Evolutionary conservation across 37 sponge, comb jelly and placozoan genomes (phyloP).

Genomic region (Lycopodina hypogea): DNA sequence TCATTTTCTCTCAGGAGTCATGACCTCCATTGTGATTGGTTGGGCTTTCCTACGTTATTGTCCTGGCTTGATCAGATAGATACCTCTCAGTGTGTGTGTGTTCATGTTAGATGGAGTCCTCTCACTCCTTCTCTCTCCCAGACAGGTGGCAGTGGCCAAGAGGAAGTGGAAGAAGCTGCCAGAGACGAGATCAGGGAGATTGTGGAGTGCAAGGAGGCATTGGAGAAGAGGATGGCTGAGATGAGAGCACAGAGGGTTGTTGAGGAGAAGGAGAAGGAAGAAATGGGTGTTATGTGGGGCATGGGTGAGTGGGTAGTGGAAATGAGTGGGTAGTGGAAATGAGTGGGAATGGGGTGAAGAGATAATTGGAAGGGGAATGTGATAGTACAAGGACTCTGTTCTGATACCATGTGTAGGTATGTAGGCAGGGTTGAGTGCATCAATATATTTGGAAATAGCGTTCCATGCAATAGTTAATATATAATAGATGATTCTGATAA

Average conservation of each 20-base stretch:
- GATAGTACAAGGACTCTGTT: not conserved
- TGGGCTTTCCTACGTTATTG: no score
- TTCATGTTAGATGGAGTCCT: no score
- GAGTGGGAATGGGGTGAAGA: not conserved
- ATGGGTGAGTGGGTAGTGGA: constrained; percentile 75
- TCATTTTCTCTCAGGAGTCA: no score
- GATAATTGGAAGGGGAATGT: not conserved
- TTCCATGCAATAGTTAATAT: no score
- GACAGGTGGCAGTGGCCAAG: constrained; percentile 9
- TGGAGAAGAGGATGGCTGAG: constrained; percentile 13
- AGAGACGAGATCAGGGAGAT: constrained; percentile 47
- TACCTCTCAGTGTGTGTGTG: no score
- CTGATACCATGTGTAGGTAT: not conserved
- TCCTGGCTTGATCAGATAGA: no score
- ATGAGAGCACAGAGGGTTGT: constrained; percentile 35
- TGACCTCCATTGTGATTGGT: no score
- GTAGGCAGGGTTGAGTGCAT: no score
- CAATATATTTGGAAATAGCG: no score
- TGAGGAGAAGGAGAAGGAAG: constrained; percentile 51
- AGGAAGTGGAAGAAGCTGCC: constrained; percentile 38
- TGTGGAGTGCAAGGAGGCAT: constrained; percentile 16
- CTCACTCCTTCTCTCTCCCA: not conserved
- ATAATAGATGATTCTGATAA: no score
- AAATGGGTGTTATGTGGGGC: constrained; percentile 78
- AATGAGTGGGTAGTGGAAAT: not conserved